Base-by-base conservation (phyloP, 2,888 invertebrate genomes). In the Bellardia bayeri region DNA sequence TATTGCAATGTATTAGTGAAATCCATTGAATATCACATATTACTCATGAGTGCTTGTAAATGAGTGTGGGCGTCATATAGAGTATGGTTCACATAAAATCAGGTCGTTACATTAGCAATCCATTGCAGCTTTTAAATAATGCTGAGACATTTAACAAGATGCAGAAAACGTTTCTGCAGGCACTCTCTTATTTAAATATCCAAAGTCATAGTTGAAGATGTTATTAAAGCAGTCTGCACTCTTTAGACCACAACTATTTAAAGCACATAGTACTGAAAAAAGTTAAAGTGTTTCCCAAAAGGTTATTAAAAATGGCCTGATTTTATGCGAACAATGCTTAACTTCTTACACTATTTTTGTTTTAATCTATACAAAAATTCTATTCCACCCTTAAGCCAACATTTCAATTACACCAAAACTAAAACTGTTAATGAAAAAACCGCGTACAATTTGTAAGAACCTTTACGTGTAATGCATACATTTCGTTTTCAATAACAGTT, bases 331-430 rank as follows among this genome's bases (percentile, higher is more conserved):
- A 23, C 23, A 23, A 23, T 23, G 23, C 23, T 23, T 23, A 23
- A 23, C 23, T 23, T 23, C 0, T 68, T 37, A 13, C 8, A 30
- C n/a, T 8, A 49, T 54, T 42, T 68, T 56, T n/a, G 8, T 58
- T 2, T 23, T 69, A 49, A 45, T 1, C 23, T 23, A 23, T 23
- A 23, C 23, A 23, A 23, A 23, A 23, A 23, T 23, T 23, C 23
- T 23, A 23, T 23, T 23, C 68, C 45, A 42, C 51, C 79, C 79
- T 68, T 1, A 66, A 74, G 72, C 72, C 61, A 51, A 68, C 58
- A 74, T 79, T 79, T 68, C 79, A 80, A 79, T 85, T 79, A 68
- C 49, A 80, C 42, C 14, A 74, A 83, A 74, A 58, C 30, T 71
- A 42, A 71, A 79, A 85, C 14, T 51, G 64, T 68, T 74, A 79